Base-by-base conservation (phyloP, 1,140 invertebrate species). In the Lucilia cuprina region DNA sequence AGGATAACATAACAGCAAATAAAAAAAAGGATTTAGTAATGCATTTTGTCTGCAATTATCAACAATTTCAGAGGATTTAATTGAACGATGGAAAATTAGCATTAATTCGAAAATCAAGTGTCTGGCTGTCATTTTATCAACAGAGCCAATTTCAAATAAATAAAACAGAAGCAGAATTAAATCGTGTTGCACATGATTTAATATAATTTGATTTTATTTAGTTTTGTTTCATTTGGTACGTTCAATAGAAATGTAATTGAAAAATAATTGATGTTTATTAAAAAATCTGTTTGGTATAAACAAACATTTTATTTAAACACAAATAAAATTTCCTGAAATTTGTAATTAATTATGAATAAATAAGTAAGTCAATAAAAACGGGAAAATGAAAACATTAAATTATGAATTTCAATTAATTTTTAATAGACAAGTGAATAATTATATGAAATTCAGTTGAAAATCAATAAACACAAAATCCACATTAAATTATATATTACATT, bases 21-120 rank as follows among this genome's bases (percentile, higher is more conserved):
- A 10, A 41, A 41, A 41, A 8, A 41, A 7, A 41, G 5, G 0
- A 3, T 5, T 2, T 5, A 41, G 2, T 41, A 41, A 41, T 41
- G 41, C 41, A 41, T 41, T 41, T 41, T 41, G 55, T 0, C 12
- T 1, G 25, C 21, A 25, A 70, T 70, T 21, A 70, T 70, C 65
- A 70, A 70, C 65, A 70, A 70, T 70, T 70, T 25, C 65, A 70
- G 19, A 70, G 65, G 65, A 70, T 70, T 65, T 25, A 70, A 70
- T n/a, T 55, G 50, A 55, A 55, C 50, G 50, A 55, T 70, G 65
- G 65, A 70, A 70, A 41, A 70, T 70, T 70, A 70, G 65, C 65
- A 70, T 70, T 70, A 19, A 70, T 70, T 19, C 25, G 65, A 70
- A 70, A 70, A 70, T 70, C 65, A 70, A 70, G 65, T 21, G 19